Conservation (phyloP, 2,113 vertebrate genomes). For the Vidua chalybeata region DNA sequence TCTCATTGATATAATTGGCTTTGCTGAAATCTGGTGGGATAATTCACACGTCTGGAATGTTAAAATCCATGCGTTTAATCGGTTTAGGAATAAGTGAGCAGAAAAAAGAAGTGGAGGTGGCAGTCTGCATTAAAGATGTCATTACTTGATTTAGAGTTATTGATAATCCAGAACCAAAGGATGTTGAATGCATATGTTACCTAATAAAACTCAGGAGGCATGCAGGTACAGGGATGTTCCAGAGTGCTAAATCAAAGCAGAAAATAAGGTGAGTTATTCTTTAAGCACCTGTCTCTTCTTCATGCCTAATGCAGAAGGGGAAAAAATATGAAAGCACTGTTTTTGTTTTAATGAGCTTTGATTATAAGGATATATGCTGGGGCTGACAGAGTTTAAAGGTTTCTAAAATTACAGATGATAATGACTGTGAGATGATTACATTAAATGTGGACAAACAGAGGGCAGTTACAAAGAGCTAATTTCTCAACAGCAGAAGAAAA, state of each 20-base stretch:
- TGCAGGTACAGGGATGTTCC: neutral
- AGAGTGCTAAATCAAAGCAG: conserved; percentile 22
- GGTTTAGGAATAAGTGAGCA: neutral
- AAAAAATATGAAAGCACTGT: neutral
- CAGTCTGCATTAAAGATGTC: neutral
- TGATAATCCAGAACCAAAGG: conserved; percentile 27
- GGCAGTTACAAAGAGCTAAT: conserved; percentile 38
- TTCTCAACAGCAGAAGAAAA: conserved; percentile 42
- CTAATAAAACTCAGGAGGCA: conserved; percentile 13
- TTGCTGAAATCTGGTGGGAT: conserved; percentile 28
- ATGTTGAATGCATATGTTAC: neutral
- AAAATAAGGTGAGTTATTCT: neutral
- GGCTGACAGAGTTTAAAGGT: conserved; percentile 22
- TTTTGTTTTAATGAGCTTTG: conserved; percentile 10
- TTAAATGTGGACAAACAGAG: conserved; percentile 57
- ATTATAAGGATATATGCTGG: neutral
- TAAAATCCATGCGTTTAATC: conserved; percentile 17
- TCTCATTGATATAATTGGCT: neutral
- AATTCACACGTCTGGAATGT: neutral
- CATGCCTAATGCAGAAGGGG: neutral
- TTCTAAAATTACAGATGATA: conserved; percentile 32
- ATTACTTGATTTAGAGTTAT: conserved; percentile 26
- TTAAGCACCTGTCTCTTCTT: neutral
- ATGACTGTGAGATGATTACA: conserved; percentile 16
- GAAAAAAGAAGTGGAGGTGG: neutral